Percentiles rank a stretch among this genome's conserved stretches.
phyloP scores from a whole-genome alignment of 2,888 invertebrate species.

The Erebia aethiops region DNA sequence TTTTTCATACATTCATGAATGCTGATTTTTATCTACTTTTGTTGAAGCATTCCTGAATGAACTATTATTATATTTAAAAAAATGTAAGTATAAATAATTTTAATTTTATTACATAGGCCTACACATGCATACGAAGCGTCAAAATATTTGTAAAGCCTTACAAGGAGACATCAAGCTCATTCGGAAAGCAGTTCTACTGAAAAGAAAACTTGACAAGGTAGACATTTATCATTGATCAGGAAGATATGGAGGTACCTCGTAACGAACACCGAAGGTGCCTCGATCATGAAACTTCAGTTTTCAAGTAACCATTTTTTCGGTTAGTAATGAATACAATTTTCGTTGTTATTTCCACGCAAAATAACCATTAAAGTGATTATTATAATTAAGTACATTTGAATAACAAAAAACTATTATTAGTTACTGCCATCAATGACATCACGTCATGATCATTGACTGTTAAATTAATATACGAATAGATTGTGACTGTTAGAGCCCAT shows the following conservation, averaged over 20 bases:
- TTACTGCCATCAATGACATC: slow-evolving; percentile 8
- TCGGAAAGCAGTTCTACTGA: not conserved
- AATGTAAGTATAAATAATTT: no score
- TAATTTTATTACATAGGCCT: no score
- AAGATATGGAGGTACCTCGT: no score
- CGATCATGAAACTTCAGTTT: not conserved
- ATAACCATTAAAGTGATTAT: not conserved
- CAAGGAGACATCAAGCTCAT: not conserved
- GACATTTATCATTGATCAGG: no score
- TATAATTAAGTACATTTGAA: slow-evolving; percentile 10
- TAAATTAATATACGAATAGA: slow-evolving; percentile 18
- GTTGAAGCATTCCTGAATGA: no score
- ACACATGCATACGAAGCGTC: no score
- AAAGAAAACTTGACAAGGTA: not conserved
- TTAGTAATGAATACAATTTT: not conserved
- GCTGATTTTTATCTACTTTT: no score
- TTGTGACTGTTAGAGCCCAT: slow-evolving; percentile 4
- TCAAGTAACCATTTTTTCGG: not conserved
- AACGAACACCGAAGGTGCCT: not conserved
- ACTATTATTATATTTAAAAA: no score
- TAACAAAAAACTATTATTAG: slow-evolving; percentile 8
- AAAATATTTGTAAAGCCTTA: not conserved
- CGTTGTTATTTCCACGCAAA: not conserved
- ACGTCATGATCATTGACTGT: slow-evolving; percentile 21
- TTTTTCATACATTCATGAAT: no score